Evolutionary conservation across 2,113 vertebrate species (phyloP), one percentile per base, ranked within the genome.

Genomic region (Mustela lutreola): DNA sequence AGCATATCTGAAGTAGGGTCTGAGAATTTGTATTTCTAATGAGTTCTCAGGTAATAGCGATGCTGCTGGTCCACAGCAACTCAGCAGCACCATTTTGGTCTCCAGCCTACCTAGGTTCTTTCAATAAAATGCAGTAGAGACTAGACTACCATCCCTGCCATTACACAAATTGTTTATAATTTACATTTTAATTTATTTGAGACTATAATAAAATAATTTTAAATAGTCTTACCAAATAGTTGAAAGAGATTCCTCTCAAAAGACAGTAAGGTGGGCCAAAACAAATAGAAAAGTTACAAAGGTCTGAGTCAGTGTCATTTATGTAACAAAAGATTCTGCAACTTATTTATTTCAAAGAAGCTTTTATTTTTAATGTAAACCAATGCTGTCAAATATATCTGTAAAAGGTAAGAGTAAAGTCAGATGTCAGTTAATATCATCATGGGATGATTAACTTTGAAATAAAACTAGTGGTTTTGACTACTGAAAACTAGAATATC

Each of bases 291-390:
- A 62, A 93, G 4, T 45, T 22, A 94, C 21, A 93, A 81, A 93
- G 67, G 33, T 45, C 8, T 85, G 50, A 78, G 21, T 50, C 28
- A 45, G 33, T 73, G 14, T 26, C 71, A 82, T 42, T 82, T 26
- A 78, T 65, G 60, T 48, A 50, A 79, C 42, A 39, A 45, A 86
- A 58, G 28, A 28, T 11, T 14, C 33, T 78, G 11, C 42, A 86
- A 42, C 1, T 33, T 65, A 87, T 88, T 88, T 21, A 62, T n/a
- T 87, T 63, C 56, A 91, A 95, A 76, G 4, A 62, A 87, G 1
- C 11, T 95, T 97, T 91, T 95, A 94, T 97, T 93, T 96, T 93
- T 53, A 84, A 87, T 5, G 16, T 18, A n/a, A 84, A 60, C 15
- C 56, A 78, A 93, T 80, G 56, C 11, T 92, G 14, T 39, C 39